phyloP scores from a whole-genome alignment of 2,888 invertebrate species.

The Nudaria mundana region DNA sequence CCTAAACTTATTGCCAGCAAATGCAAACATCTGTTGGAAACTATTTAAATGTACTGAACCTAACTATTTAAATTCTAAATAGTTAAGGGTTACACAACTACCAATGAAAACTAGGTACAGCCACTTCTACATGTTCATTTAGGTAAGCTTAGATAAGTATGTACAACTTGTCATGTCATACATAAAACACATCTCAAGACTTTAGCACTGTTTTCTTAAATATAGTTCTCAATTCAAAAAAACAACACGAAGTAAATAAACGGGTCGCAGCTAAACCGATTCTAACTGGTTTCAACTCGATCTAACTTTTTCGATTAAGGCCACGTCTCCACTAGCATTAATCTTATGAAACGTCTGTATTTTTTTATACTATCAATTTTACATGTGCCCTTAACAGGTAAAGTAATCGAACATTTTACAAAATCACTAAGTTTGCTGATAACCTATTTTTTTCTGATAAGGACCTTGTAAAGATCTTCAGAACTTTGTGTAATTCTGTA shows the following conservation, averaged over 20 bases:
- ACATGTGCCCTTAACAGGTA: constrained; percentile 5
- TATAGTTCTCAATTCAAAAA: background rate
- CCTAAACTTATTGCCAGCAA: too few relatives aligned
- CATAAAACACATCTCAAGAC: background rate
- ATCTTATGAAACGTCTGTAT: constrained; percentile 20
- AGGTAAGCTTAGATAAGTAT: too few relatives aligned
- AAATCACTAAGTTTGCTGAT: too few relatives aligned
- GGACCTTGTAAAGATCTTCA: too few relatives aligned
- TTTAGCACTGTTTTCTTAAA: background rate
- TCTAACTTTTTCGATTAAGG: constrained; percentile 51
- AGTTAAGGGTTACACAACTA: too few relatives aligned
- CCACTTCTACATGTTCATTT: too few relatives aligned
- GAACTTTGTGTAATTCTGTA: too few relatives aligned
- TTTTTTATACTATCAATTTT: constrained; percentile 4
- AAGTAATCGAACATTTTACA: background rate
- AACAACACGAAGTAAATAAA: constrained; percentile 4
- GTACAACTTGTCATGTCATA: background rate
- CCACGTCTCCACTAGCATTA: constrained; percentile 26
- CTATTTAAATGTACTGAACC: too few relatives aligned
- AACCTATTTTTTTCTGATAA: too few relatives aligned
- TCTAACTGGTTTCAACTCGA: constrained; percentile 34
- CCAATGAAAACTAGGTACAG: too few relatives aligned
- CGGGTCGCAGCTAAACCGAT: constrained; percentile 6
- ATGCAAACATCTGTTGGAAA: too few relatives aligned
- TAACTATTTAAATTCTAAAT: too few relatives aligned